Percentiles rank a stretch among this genome's conserved stretches.
Conservation (phyloP, 2,113 vertebrate genomes). For the Camelus bactrianus region DNA sequence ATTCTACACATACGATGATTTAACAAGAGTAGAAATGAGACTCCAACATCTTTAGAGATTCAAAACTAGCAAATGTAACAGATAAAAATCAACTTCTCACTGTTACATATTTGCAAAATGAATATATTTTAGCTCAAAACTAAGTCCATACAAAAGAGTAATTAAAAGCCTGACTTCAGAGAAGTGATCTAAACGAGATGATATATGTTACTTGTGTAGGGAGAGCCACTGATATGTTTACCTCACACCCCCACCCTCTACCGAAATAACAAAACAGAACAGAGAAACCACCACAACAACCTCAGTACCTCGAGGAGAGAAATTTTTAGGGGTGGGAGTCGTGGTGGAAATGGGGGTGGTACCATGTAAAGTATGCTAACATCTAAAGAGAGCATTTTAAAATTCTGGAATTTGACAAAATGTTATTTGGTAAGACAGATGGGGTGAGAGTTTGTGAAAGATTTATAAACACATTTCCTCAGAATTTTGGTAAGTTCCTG, state of each 20-base stretch:
- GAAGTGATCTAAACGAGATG: not conserved
- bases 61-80: fast-evolving
- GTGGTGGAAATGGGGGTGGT: not conserved
- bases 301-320: not conserved
- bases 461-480: constrained; percentile 26
- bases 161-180: constrained; percentile 8
- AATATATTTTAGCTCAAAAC: not conserved
- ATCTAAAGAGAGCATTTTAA: not conserved
- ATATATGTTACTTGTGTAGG: not conserved
- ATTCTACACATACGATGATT: constrained; percentile 41
- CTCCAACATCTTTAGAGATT: not conserved
- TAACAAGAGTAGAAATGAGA: constrained; percentile 22
- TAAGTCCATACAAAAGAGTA: not conserved
- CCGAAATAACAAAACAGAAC: not conserved
- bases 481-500: not conserved
- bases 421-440: not conserved
- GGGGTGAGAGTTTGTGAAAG: not conserved
- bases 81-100: not conserved
- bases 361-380: not conserved
- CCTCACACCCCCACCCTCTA: not conserved
- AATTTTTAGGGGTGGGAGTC: not conserved
- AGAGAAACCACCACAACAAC: not conserved
- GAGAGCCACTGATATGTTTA: not conserved
- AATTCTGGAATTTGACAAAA: not conserved
- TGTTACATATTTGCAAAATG: constrained; percentile 32